These are phyloP conservation scores for Semaprochilodus insignis DNA, from an alignment of 2,797 vertebrate genomes.

Conservation along the genomic window DNA sequence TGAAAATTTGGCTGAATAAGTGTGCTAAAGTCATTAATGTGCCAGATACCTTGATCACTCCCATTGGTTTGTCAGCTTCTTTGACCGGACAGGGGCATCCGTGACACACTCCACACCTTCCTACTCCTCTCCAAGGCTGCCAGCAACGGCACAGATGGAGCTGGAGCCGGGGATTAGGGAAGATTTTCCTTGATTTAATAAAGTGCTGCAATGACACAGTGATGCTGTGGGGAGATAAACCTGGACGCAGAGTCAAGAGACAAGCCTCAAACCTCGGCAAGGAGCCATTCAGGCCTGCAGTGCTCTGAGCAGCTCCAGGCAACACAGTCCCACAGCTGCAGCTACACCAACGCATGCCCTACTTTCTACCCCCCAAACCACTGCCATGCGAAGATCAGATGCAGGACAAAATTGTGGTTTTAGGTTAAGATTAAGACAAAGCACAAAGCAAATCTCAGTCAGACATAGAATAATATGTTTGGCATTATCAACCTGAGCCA, in stretches of 20 bases:
- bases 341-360: conserved; percentile 13
- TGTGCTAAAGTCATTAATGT: background rate
- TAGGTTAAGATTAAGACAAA: conserved; percentile 60
- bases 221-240: conserved; percentile 75
- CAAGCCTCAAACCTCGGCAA: conserved; percentile 58
- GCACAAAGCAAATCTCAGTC: conserved; percentile 45
- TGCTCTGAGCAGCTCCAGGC: conserved; percentile 3
- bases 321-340: background rate
- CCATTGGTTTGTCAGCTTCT: background rate
- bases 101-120: conserved; percentile 65
- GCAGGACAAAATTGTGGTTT: conserved; percentile 53
- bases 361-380: conserved; percentile 25
- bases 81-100: background rate
- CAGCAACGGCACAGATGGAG: conserved; percentile 75
- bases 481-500: conserved; percentile 30
- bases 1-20: background rate
- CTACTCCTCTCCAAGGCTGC: conserved; percentile 56
- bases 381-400: background rate
- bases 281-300: background rate
- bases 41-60: background rate
- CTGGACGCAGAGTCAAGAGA: conserved; percentile 67
- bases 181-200: conserved; percentile 82
- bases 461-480: conserved; percentile 34
- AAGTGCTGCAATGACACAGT: conserved; percentile 76
- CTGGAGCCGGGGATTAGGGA: conserved; percentile 74